These are phyloP conservation scores for Caradrina kadenii DNA, from an alignment of 2,888 invertebrate genomes.

Conservation along the genomic window DNA sequence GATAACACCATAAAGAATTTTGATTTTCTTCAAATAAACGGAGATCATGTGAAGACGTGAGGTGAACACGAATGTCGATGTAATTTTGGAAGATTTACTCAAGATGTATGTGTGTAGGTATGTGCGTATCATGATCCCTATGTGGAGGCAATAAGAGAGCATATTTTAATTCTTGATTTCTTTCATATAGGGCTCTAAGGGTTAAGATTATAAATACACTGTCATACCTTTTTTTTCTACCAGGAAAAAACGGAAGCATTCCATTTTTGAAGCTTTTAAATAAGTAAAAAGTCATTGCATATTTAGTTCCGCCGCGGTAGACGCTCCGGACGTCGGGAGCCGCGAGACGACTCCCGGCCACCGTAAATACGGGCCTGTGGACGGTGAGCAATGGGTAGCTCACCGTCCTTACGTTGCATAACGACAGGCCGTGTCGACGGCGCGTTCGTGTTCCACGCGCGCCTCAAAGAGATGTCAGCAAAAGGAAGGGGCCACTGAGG, in stretches of 20 bases:
- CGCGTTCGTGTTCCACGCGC: no score
- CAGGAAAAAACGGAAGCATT: neutral
- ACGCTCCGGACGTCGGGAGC: no score
- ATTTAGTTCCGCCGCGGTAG: no score
- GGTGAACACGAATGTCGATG: conserved; percentile 24
- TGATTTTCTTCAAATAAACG: conserved; percentile 30
- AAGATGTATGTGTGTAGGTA: conserved; percentile 1
- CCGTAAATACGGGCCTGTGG: no score
- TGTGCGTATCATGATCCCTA: conserved; percentile 1
- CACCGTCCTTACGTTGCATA: no score
- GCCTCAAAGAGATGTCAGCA: no score
- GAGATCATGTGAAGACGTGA: conserved; percentile 30
- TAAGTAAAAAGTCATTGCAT: neutral
- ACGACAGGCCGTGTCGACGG: no score
- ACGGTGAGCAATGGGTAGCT: no score
- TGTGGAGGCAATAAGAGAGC: conserved; percentile 20
- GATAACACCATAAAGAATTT: conserved; percentile 26
- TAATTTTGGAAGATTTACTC: conserved; percentile 20
- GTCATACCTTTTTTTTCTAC: neutral
- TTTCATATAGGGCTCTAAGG: neutral
- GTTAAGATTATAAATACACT: conserved; percentile 6
- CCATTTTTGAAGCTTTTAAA: neutral
- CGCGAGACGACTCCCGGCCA: no score
- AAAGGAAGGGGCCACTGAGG: no score
- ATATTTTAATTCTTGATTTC: conserved; percentile 37